Evolutionary conservation across 2,113 vertebrate species (phyloP), one percentile per base, ranked within the genome.

Genomic region (Gila orcuttii): DNA sequence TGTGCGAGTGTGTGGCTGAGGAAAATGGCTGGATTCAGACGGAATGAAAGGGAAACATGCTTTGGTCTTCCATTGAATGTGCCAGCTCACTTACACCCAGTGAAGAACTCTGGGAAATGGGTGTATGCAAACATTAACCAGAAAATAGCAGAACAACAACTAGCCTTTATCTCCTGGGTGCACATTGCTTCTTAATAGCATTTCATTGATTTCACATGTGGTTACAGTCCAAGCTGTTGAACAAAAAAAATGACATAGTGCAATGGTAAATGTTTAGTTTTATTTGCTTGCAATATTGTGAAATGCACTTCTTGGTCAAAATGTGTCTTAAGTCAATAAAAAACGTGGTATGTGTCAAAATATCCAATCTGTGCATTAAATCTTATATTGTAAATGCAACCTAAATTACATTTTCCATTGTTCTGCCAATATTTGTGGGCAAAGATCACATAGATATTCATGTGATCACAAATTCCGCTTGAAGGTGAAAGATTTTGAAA

Each of bases 71-170:
- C 74, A 25, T 74, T 28, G 55, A 69, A 75, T 36, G 68, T 75
- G 85, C 55, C 50, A 73, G 79, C 78, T 81, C 55, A 31, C 55
- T 75, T 75, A 73, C 55, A 47, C 33, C 64, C 66, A 17, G 50
- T 4, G 66, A 55, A 36, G 36, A 59, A 83, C 47, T 57, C 33
- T 69, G 79, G 85, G 52, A 55, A 64, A 50, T 2, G 6, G 68
- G 60, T 66, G 69, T 66, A 76, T 82, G 79, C 47, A 80, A 64
- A 62, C 79, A 75, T 55, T 75, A 69, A 55, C 55, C 28, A 66
- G 55, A 31, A 82, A 80, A 69, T 50, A 69, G 25, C 62, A 19
- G n/a, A 64, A 83, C 66, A 82, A 66, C 79, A 57, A 23, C 31
- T 39, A 76, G 33, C 21, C 52, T 74, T 60, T 47, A 80, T 80